A percentile compares a stretch with the other conserved stretches of the same genome.
Conservation (phyloP, 2,113 vertebrate genomes). For the Scytalopus superciliaris region DNA sequence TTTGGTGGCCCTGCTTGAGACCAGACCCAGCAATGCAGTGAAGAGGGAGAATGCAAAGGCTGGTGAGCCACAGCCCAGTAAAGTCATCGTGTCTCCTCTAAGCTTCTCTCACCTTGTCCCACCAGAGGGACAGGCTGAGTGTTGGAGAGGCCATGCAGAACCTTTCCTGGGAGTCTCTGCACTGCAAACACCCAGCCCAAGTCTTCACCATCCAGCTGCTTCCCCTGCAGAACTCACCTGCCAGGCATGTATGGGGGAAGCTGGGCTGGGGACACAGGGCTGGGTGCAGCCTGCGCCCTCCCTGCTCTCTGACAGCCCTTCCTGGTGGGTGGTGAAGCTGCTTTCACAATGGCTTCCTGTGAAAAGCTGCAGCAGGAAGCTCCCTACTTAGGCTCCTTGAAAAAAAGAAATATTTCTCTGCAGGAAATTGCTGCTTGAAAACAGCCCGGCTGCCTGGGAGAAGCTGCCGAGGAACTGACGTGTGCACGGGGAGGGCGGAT, state of each 20-base stretch:
- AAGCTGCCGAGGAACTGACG: neutral
- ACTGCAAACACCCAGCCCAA: neutral
- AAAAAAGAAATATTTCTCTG: conserved; percentile 6
- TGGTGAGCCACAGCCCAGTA: neutral
- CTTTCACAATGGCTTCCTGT: conserved; percentile 4
- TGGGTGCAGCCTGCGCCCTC: neutral
- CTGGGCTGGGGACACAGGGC: too few species aligned
- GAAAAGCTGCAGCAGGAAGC: conserved; percentile 2
- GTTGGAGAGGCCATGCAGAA: neutral
- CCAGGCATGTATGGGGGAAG: too few species aligned
- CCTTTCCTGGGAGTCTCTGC: neutral
- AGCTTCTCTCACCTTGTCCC: neutral
- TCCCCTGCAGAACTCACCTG: too few species aligned
- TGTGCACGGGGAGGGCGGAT: accelerated
- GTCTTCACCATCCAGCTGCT: accelerated
- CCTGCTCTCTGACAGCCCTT: neutral
- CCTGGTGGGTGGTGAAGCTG: neutral
- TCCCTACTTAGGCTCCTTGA: neutral
- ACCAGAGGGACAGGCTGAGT: neutral
- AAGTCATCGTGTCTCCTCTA: neutral
- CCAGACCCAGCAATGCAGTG: neutral
- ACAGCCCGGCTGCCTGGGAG: neutral
- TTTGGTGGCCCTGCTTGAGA: neutral
- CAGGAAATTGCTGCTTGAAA: conserved; percentile 46
- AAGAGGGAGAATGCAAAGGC: neutral